These are phyloP conservation scores for Oscheius sp. DNA, from an alignment of 1,140 invertebrate genomes.

Conservation along the genomic window DNA sequence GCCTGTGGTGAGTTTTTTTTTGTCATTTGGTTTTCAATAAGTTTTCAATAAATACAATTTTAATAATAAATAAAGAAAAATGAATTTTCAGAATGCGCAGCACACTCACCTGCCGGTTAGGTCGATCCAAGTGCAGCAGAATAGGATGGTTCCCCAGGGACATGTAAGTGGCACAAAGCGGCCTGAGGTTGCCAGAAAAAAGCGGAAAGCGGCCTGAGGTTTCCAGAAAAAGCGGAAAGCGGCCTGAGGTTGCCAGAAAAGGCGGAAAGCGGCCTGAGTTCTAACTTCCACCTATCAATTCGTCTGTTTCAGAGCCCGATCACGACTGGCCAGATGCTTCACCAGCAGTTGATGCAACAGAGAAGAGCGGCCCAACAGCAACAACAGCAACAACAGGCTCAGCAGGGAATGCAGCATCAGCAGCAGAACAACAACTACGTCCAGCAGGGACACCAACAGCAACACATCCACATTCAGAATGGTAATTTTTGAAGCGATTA, in stretches of 20 bases:
- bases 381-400: not conserved
- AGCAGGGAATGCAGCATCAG: not conserved
- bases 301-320: not conserved
- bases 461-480: not conserved
- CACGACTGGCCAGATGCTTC: conserved; percentile 5
- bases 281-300: no score
- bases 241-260: no score
- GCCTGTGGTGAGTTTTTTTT: no score
- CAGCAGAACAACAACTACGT: not conserved
- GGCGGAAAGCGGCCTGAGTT: no score
- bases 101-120: not conserved
- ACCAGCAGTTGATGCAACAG: not conserved
- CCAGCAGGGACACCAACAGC: not conserved
- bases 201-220: no score
- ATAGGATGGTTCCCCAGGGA: no score
- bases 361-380: not conserved
- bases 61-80: not conserved
- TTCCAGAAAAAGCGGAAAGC: no score
- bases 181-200: no score
- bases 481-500: no score
- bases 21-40: no score
- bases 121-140: not conserved
- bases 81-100: not conserved
- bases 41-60: no score
- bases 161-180: no score